phyloP scores from a whole-genome alignment of 2,113 vertebrate genomes.

The Mustelus asterias region DNA sequence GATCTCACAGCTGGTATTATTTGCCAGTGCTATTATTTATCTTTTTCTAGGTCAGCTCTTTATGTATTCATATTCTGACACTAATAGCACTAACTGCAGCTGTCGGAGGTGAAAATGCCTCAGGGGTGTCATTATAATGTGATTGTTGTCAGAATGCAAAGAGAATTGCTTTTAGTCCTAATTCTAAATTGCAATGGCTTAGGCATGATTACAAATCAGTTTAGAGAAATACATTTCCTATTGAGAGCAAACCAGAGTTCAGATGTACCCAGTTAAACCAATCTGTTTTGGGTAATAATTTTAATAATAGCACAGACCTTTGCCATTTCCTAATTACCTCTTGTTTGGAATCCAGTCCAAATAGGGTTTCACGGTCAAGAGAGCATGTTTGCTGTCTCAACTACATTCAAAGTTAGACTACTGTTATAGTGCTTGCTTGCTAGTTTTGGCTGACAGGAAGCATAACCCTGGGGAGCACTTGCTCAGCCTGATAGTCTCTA shows the following conservation, averaged over 20 bases:
- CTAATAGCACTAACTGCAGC: not conserved
- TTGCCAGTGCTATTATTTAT: not conserved
- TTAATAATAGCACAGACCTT: not conserved
- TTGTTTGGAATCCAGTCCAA: not conserved
- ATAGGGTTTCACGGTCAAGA: not conserved
- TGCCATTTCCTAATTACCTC: not conserved
- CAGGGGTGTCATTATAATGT: slow-evolving; percentile 20
- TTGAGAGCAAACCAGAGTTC: not conserved
- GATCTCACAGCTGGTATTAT: not conserved
- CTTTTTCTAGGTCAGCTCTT: not conserved
- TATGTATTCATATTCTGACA: not conserved
- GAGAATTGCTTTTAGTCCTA: not conserved
- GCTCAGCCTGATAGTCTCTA: not conserved
- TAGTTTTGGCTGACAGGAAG: not conserved
- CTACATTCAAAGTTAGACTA: not conserved
- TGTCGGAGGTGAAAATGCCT: slow-evolving; percentile 6
- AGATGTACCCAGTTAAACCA: not conserved
- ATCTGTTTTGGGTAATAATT: not conserved
- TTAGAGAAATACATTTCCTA: not conserved
- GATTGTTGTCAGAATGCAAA: slow-evolving; percentile 30
- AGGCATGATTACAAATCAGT: not conserved
- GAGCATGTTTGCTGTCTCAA: not conserved
- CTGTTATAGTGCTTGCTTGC: not conserved
- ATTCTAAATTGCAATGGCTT: not conserved
- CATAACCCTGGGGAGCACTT: not conserved